Evolutionary conservation across 2,797 vertebrate genomes (phyloP), one percentile per base, ranked within the genome.

Genomic region (Acrossocheilus wenchowensis): DNA sequence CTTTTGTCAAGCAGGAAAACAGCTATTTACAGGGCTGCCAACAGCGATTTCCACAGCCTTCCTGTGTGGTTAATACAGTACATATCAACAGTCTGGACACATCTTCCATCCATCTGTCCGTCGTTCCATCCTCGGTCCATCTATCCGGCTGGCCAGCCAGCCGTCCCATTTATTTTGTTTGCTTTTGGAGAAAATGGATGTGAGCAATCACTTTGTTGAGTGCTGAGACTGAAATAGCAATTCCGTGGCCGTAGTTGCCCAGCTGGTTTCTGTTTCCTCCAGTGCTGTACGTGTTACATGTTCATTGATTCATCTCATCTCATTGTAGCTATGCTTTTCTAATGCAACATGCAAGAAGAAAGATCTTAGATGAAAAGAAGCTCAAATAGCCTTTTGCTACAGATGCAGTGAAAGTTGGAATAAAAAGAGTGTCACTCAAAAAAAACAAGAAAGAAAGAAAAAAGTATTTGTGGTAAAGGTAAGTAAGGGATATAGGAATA

Each of bases 1-100:
- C 39, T 75, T 87, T 91, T 92, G 92, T 93, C 92, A 92, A 89
- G 91, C 91, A 91, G 92, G 89, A 91, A 93, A 94, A 94, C 92
- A 94, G 90, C 89, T 93, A 93, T 94, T 94, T 94, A 92, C 91
- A 91, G 90, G 93, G 90, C 92, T 91, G 93, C 93, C 92, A 91
- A 91, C 93, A 94, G 89, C 91, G 93, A 94, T 95, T 94, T 93
- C 90, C 89, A 90, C 88, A 77, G 82, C 72, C 87, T 82, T 72
- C 45, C 50, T 86, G 89, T 91, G 91, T 86, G 90, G 92, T 92
- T 93, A 93, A 93, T 93, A 92, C 85, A 92, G 90, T 91, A 91
- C 91, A 92, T 91, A 89, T 81, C 92, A 89, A 89, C 91, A 93
- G 91, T 91, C 91, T 92, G 90, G 88, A 91, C 91, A 91, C 89